phyloP scores from a whole-genome alignment of 2,113 vertebrate genomes.

The Chionis minor region DNA sequence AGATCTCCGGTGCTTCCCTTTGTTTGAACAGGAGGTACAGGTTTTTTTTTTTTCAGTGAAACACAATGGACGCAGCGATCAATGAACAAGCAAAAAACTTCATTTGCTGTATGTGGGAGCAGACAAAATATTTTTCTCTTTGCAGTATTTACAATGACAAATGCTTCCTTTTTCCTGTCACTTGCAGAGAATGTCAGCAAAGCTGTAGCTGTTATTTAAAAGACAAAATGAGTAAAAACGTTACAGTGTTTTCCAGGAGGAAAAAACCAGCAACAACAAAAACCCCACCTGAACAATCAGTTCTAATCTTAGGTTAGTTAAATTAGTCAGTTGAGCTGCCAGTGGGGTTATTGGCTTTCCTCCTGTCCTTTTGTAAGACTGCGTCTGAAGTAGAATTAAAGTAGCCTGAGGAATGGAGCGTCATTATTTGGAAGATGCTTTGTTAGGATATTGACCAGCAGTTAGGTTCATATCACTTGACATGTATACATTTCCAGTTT shows the following conservation, averaged over 20 bases:
- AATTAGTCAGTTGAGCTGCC: not conserved
- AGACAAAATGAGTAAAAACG: slow-evolving; percentile 15
- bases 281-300: not conserved
- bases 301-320: slow-evolving; percentile 7
- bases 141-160: slow-evolving; percentile 20
- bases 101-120: not conserved
- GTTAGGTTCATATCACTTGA: not conserved
- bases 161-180: slow-evolving; percentile 40
- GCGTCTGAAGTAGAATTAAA: not conserved
- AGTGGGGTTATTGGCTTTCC: not conserved
- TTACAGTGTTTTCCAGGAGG: not conserved
- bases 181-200: not conserved
- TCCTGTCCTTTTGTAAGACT: not conserved
- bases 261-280: not conserved
- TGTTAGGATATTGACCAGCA: not conserved
- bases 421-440: not conserved
- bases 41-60: not conserved
- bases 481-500: not conserved
- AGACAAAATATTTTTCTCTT: slow-evolving; percentile 32
- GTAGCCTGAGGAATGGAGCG: not conserved
- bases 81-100: slow-evolving; percentile 16
- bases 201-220: not conserved
- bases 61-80: not conserved
- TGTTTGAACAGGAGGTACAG: not conserved
- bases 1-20: not conserved